A percentile compares a stretch with the other conserved stretches of the same genome.
Conservation (phyloP, 2,797 vertebrate species). For the Loriculus beryllinus region DNA sequence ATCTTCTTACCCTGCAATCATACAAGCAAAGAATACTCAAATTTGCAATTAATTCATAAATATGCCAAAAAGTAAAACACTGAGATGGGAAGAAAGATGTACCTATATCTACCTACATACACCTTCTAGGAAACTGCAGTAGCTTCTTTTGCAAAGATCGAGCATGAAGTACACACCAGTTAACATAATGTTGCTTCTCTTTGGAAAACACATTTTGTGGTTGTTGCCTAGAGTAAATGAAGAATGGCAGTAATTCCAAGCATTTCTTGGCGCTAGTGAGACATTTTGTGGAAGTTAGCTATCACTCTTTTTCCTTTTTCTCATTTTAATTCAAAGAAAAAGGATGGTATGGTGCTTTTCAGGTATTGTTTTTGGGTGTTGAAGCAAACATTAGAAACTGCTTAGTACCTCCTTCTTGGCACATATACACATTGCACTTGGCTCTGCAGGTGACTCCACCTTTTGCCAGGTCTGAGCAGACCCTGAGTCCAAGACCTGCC, state of each 20-base stretch:
- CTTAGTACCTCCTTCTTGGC: background rate
- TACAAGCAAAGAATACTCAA: background rate
- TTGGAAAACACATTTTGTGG: background rate
- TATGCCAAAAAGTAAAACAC: background rate
- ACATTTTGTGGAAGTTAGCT: background rate
- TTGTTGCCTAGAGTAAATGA: background rate
- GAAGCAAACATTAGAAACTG: background rate
- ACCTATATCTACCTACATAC: background rate
- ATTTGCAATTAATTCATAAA: background rate
- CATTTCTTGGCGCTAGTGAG: background rate
- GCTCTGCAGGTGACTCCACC: background rate
- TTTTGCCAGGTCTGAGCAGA: background rate
- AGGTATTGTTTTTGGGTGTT: background rate
- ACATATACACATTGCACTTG: rapidly evolving
- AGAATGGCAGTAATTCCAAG: background rate
- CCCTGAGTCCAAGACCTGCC: background rate
- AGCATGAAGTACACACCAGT: background rate
- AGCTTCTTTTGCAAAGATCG: background rate
- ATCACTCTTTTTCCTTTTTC: background rate
- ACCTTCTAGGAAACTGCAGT: background rate
- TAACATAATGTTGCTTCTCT: background rate
- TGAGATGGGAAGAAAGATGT: background rate
- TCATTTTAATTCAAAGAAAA: background rate
- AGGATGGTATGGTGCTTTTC: background rate
- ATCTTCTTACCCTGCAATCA: background rate